Evolutionary conservation across 2,113 vertebrate genomes (phyloP), one percentile per base, ranked within the genome.

Genomic region (Raja brachyura): DNA sequence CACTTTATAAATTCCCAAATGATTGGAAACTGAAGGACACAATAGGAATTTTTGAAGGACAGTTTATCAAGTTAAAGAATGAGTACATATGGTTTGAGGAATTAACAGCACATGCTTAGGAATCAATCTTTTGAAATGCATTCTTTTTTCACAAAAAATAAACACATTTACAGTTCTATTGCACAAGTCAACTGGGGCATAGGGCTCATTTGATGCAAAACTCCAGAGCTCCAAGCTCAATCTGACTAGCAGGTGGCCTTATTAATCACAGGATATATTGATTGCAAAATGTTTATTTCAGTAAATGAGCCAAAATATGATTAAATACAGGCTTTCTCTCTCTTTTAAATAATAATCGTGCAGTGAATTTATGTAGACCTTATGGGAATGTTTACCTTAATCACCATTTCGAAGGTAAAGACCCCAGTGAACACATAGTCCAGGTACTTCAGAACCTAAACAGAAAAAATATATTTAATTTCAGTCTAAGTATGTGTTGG

Each of bases 371-470:
- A 31, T 39, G 63, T 20, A 39, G 63, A 39, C 16, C 28, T 22
- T 39, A 54, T 48, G 6, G 68, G 33, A 70, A 54, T 74, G 6
- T 96, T 97, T 95, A 99, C 98, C 98, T 99, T 99, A 94, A 99
- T 99, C 94, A 99, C 98, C 98, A 99, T 98, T 96, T 99, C 98
- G 93, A 99, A 99, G 33, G 98, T 99, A 94, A 99, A 99, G 94
- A 99, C 98, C 0, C 98, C 98, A 0, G 98, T 99, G 93, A 99
- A 99, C 90, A 98, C 98, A 77, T 99, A 99, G 96, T 99, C 98
- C 97, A 99, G 95, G 95, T 99, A 99, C 94, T 98, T 99, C 93
- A 99, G 97, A 94, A 97, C 98, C 98, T 99, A 94, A 31, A 25
- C 59, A 94, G 86, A 93, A 93, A 81, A 10, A 94, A 93, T 78